Base-by-base conservation (phyloP, 2,888 invertebrate species). In the Protula sp. region DNA sequence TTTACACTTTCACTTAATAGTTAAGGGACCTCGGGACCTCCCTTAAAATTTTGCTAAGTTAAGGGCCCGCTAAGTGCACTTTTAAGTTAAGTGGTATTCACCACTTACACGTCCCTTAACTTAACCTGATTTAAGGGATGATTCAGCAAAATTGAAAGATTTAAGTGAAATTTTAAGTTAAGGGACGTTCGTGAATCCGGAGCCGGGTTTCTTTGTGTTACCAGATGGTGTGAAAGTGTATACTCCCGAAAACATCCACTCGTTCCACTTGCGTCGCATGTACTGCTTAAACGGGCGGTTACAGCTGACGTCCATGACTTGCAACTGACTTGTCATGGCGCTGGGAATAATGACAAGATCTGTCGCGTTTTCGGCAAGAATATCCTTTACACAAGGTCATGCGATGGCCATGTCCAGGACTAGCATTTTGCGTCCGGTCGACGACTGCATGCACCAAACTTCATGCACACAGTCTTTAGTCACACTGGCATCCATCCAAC, bases 301-400 rank as follows among this genome's bases (percentile, higher is more conserved):
- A 45, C 31, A 30, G 9, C 5, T 26, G 4, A 55, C 47, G n/a
- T n/a, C n/a, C n/a, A n/a, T n/a, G n/a, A n/a, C n/a, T n/a, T n/a
- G n/a, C n/a, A n/a, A n/a, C n/a, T 47, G 47, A 28, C n/a, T 24
- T 58, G 57, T 38, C 54, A 29, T 47, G 45, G 57, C 59, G 14
- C 59, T 57, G 29, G 59, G 54, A 27, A 58, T 58, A 2, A 58
- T 45, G 45, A 45, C 59, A 38, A 58, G 38, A 47, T 38, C 45
- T 5, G 59, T 58, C 22, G 27, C 28, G 27, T 59, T 30, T 27
- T 59, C 38, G 26, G 58, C n/a, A 22, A 47, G 45, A 14, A 54
- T 59, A 9, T 1, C 45, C 45, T 38, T 55, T 22, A 55, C 1
- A n/a, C n/a, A n/a, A n/a, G n/a, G n/a, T n/a, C n/a, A n/a, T n/a